Percentiles rank a stretch among this genome's conserved stretches.
Evolutionary conservation across 2,888 invertebrate species (phyloP).

Genomic region (Drosophila tanythrix): DNA sequence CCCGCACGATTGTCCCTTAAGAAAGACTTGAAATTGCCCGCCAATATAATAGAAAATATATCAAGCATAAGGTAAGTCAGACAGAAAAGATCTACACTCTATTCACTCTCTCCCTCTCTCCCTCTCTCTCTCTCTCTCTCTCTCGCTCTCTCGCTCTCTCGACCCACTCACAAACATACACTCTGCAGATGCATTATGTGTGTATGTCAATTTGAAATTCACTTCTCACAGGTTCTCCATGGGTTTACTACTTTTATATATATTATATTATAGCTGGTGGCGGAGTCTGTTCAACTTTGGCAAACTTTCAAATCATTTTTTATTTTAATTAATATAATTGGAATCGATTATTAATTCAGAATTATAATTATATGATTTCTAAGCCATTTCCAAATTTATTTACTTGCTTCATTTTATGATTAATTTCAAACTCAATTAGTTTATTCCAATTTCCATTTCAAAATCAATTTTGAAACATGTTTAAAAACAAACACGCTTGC

Average conservation of each 20-base stretch:
- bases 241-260: not conserved
- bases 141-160: conserved; percentile 3
- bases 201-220: not conserved
- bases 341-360: not conserved
- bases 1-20: conserved; percentile 92
- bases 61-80: conserved; percentile 90
- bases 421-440: not conserved
- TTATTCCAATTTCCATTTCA: too few species aligned
- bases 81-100: conserved; percentile 13
- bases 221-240: conserved; percentile 1
- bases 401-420: not conserved
- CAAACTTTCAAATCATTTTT: not conserved
- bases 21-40: conserved; percentile 92
- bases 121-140: conserved; percentile 12
- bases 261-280: not conserved
- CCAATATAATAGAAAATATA: conserved; percentile 91
- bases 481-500: not conserved
- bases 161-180: conserved; percentile 23
- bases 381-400: not conserved
- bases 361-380: not conserved
- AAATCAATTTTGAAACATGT: too few species aligned
- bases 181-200: conserved; percentile 12
- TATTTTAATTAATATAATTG: not conserved
- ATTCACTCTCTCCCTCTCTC: conserved; percentile 19
- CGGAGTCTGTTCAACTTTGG: not conserved